phyloP scores from a whole-genome alignment of 2,888 invertebrate species.

The Hyposoter didymator region DNA sequence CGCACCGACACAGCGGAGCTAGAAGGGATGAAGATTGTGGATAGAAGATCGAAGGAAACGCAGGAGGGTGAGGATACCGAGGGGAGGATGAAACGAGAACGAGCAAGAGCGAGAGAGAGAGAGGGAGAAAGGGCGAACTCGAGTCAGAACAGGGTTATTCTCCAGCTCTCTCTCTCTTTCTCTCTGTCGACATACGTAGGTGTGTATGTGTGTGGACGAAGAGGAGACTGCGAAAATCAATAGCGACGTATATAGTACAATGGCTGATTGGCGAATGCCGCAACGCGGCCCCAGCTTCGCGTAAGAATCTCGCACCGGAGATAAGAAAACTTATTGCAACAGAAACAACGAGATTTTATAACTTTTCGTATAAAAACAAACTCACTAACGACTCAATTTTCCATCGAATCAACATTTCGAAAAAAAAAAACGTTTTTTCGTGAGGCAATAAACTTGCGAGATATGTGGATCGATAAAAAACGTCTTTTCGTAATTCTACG shows the following conservation, averaged over 20 bases:
- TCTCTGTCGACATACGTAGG: conserved; percentile 29
- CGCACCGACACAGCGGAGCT: conserved; percentile 28
- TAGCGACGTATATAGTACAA: conserved; percentile 77
- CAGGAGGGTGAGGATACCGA: conserved; percentile 25
- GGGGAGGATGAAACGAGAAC: background rate
- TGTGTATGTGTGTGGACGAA: conserved; percentile 50
- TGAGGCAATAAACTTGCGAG: background rate
- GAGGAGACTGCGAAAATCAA: conserved; percentile 73
- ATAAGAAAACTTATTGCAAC: conserved; percentile 21
- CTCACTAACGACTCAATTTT: background rate
- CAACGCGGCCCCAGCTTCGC: conserved; percentile 63
- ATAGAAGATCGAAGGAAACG: conserved; percentile 22
- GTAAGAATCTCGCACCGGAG: conserved; percentile 21
- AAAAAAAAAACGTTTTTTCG: background rate
- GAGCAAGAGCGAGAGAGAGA: conserved; percentile 30
- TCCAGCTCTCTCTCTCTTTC: conserved; percentile 21
- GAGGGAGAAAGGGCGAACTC: conserved; percentile 27
- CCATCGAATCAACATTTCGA: background rate
- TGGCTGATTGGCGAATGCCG: conserved; percentile 76
- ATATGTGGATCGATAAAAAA: background rate
- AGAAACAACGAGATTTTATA: background rate
- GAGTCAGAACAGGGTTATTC: conserved; percentile 38
- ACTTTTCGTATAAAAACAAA: background rate
- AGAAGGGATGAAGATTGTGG: conserved; percentile 49
- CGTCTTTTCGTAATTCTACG: background rate